Base-by-base conservation (phyloP, 2,113 vertebrate species). In the Ceyx melanurus region DNA sequence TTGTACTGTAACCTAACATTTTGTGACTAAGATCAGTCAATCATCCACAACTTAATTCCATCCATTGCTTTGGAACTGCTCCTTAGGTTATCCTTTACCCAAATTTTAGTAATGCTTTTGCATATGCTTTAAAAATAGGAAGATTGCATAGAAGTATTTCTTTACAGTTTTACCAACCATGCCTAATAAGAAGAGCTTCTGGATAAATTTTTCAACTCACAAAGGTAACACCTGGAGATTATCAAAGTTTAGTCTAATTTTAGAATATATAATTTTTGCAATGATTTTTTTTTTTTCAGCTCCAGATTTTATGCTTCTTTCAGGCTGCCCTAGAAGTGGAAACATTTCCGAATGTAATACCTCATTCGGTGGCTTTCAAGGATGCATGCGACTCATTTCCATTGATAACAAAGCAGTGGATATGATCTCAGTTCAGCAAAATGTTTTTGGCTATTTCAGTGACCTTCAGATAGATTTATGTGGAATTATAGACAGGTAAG, bases 381-480 rank as follows among this genome's bases (percentile, higher is more conserved):
- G 99, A 73, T 99, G 99, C 40, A 98, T 99, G 98, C 96, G 97
- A 46, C 98, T 98, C 73, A 96, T 99, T 94, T 97, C 97, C 31
- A 94, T 98, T 95, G 96, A 95, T 50, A 86, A 97, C 51, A 97
- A 97, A 82, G 56, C 93, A 40, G 97, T 98, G 64, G 98, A 99
- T 91, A 97, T 99, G 75, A 99, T 99, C 93, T 96, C 97, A 86
- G 98, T 99, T 78, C 99, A 99, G 91, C 97, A 98, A 92, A 98
- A 98, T 37, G 31, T 97, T 45, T 93, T 98, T 25, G 99, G 99
- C 60, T 99, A 99, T 97, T 99, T 98, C 98, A 99, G 98, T 90
- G 97, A 98, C 86, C 96, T 99, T 82, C 98, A 99, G 92, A 98
- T 99, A 97, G 99, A 99, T 94, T 97, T 99, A 58, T 99, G 99